These are phyloP conservation scores for Torymus aiolomorphi DNA, from an alignment of 2,888 invertebrate genomes.

Conservation along the genomic window DNA sequence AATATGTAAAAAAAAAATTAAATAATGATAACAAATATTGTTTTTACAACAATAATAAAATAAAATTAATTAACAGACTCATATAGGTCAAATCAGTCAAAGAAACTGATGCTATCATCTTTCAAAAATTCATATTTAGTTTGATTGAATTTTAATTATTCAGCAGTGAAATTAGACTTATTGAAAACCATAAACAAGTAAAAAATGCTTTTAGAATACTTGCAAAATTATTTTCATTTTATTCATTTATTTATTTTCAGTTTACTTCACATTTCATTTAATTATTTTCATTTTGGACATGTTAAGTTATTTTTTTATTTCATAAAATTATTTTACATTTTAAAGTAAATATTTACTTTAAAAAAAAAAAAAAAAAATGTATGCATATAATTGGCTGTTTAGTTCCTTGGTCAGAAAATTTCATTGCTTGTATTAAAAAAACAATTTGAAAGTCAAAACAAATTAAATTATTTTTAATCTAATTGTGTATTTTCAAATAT, in stretches of 20 bases:
- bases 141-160: too few species aligned
- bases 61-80: too few species aligned
- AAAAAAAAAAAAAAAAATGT: not conserved
- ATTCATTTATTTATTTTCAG: not conserved
- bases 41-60: too few species aligned
- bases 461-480: slow-evolving; percentile 26
- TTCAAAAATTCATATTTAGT: too few species aligned
- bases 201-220: not conserved
- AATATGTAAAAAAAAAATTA: too few species aligned
- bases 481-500: slow-evolving; percentile 12
- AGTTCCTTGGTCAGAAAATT: slow-evolving; percentile 38
- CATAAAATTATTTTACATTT: not conserved
- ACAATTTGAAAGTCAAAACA: slow-evolving; percentile 24
- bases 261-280: not conserved
- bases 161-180: too few species aligned
- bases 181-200: not conserved
- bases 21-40: too few species aligned
- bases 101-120: too few species aligned
- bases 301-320: not conserved
- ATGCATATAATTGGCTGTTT: not conserved
- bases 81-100: too few species aligned
- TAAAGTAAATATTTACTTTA: not conserved
- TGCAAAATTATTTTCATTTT: not conserved
- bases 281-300: too few species aligned
- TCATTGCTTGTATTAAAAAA: slow-evolving; percentile 41